Conservation (phyloP, 2,113 vertebrate genomes). For the Hippoglossus stenolepis region DNA sequence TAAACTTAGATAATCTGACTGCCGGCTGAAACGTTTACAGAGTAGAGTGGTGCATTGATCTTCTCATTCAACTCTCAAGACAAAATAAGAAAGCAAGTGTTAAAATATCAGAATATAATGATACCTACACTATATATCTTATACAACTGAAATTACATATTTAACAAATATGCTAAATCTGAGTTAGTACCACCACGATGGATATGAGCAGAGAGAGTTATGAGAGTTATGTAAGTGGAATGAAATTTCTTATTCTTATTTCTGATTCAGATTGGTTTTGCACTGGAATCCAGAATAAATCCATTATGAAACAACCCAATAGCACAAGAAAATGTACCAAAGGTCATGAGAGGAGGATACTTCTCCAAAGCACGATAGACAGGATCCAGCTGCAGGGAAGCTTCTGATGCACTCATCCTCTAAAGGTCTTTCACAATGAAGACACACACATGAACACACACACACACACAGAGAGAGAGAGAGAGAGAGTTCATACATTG, state of each 20-base stretch:
- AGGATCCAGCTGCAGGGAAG: conserved; percentile 84
- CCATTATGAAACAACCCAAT: conserved; percentile 33
- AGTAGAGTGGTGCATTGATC: too few relatives aligned
- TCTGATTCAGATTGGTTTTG: conserved; percentile 13
- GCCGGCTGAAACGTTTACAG: too few relatives aligned
- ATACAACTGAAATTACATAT: neutral
- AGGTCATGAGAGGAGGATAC: conserved; percentile 51
- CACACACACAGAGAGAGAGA: neutral
- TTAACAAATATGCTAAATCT: neutral
- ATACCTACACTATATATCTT: too few relatives aligned
- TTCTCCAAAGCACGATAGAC: conserved; percentile 61
- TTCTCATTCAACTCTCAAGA: too few relatives aligned
- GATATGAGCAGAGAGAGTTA: too few relatives aligned
- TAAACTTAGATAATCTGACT: too few relatives aligned
- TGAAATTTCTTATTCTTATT: neutral
- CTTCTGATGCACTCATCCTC: conserved; percentile 70
- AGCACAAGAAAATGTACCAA: conserved; percentile 57
- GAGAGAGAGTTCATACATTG: conserved; percentile 25
- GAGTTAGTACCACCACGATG: neutral
- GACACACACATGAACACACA: conserved; percentile 13
- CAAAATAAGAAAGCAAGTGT: too few relatives aligned
- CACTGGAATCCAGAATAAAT: conserved; percentile 23
- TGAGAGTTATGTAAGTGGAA: too few relatives aligned
- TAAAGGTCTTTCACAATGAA: conserved; percentile 55
- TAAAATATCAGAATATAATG: too few relatives aligned